These are phyloP conservation scores for Corythornis madagascariensis DNA, from an alignment of 2,113 vertebrate species.

Conservation along the genomic window DNA sequence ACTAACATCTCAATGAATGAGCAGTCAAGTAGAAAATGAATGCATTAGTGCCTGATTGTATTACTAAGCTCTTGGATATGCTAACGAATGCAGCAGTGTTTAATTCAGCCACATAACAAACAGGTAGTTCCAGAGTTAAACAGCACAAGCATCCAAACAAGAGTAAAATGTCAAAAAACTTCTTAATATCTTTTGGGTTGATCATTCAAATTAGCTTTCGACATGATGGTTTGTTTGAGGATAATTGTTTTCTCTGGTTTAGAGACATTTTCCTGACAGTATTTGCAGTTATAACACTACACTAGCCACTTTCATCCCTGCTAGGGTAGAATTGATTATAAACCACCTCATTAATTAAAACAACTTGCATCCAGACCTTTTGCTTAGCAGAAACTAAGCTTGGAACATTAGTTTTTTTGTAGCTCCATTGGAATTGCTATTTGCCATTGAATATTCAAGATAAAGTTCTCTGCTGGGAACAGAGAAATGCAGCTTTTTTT, in stretches of 20 bases:
- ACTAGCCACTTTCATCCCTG: conserved; percentile 7
- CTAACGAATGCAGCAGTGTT: conserved; percentile 6
- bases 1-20: conserved; percentile 77
- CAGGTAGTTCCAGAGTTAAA: conserved; percentile 52
- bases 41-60: conserved; percentile 80
- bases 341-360: conserved; percentile 45
- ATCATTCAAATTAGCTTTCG: conserved; percentile 32
- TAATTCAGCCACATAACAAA: conserved; percentile 37
- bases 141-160: not conserved
- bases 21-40: conserved; percentile 85
- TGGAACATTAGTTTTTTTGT: conserved; percentile 10
- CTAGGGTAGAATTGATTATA: conserved; percentile 34
- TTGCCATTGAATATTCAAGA: conserved; percentile 28
- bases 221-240: not conserved
- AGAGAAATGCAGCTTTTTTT: not conserved
- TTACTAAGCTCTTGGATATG: conserved; percentile 56
- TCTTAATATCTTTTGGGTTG: not conserved
- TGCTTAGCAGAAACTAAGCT: conserved; percentile 31
- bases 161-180: not conserved
- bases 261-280: not conserved
- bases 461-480: conserved; percentile 10
- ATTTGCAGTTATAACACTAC: not conserved
- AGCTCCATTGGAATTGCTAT: not conserved
- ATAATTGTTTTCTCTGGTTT: conserved; percentile 21
- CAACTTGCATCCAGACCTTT: not conserved